Evolutionary conservation across 2,797 vertebrate genomes (phyloP).

Genomic region (Phataginus tricuspis): DNA sequence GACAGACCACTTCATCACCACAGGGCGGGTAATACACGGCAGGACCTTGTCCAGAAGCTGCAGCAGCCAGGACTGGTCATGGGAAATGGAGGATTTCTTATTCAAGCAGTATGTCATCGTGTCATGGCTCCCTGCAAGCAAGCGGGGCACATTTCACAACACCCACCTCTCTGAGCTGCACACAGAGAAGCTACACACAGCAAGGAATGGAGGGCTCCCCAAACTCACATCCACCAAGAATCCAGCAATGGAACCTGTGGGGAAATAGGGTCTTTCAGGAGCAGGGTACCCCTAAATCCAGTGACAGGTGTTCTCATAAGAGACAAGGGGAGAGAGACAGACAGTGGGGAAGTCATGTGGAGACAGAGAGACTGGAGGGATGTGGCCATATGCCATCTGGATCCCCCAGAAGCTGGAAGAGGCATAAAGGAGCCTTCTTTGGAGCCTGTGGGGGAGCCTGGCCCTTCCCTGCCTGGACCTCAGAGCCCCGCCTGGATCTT

Average conservation of each 20-base stretch:
- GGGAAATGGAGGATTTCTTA: conserved; percentile 88
- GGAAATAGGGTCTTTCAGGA: rapidly evolving
- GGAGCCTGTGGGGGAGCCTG: no score
- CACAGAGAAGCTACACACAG: rapidly evolving
- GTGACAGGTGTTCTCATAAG: rapidly evolving
- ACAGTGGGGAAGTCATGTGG: background rate
- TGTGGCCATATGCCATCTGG: no score
- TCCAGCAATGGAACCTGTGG: rapidly evolving
- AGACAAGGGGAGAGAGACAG: background rate
- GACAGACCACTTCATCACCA: conserved; percentile 92
- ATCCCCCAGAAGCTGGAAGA: no score
- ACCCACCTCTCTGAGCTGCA: background rate
- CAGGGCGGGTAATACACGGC: conserved; percentile 88
- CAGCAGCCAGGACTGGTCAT: conserved; percentile 87
- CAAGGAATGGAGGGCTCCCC: rapidly evolving
- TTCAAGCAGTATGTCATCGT: conserved; percentile 96
- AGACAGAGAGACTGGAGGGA: no score
- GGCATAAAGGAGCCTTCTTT: no score
- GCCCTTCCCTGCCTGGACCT: no score
- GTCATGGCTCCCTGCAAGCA: conserved; percentile 92
- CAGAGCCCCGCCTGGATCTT: no score
- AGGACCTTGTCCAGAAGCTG: conserved; percentile 86
- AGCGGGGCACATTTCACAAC: background rate
- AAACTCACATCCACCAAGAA: rapidly evolving
- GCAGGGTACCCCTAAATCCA: background rate